Evolutionary conservation across 2,888 invertebrate species (phyloP).

Genomic region (Metacarcinus magister): DNA sequence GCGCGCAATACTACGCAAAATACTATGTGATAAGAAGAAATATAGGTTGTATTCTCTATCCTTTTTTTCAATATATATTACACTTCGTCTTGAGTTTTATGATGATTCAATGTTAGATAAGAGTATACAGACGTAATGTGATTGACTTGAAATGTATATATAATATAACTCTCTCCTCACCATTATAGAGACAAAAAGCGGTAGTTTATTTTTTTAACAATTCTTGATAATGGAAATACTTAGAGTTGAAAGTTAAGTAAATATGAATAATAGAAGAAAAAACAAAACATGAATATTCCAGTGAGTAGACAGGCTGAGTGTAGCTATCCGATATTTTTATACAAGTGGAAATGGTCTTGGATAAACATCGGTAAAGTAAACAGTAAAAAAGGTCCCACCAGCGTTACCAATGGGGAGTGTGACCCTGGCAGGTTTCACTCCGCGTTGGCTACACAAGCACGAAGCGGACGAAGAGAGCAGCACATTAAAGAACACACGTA

Average conservation of each 20-base stretch:
- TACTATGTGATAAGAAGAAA: too few relatives aligned
- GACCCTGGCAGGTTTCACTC: not conserved
- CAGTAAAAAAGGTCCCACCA: not conserved
- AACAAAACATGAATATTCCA: not conserved
- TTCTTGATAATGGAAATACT: too few relatives aligned
- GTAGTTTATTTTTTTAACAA: not conserved
- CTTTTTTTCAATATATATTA: too few relatives aligned
- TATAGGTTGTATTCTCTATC: too few relatives aligned
- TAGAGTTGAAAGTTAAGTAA: too few relatives aligned
- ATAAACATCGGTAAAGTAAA: not conserved
- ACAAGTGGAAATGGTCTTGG: not conserved
- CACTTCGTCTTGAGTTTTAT: too few relatives aligned
- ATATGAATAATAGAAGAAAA: too few relatives aligned
- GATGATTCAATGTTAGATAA: too few relatives aligned
- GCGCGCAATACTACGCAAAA: too few relatives aligned
- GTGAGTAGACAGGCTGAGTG: not conserved
- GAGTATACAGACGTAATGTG: too few relatives aligned
- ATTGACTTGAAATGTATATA: too few relatives aligned
- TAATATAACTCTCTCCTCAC: not conserved
- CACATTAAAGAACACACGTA: not conserved
- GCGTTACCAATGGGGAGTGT: not conserved
- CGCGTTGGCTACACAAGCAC: slow-evolving; percentile 5
- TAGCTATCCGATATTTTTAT: too few relatives aligned
- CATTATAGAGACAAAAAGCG: not conserved
- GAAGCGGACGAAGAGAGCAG: not conserved